phyloP scores from a whole-genome alignment of 2,113 vertebrate genomes.

The Crotalus viridis region DNA sequence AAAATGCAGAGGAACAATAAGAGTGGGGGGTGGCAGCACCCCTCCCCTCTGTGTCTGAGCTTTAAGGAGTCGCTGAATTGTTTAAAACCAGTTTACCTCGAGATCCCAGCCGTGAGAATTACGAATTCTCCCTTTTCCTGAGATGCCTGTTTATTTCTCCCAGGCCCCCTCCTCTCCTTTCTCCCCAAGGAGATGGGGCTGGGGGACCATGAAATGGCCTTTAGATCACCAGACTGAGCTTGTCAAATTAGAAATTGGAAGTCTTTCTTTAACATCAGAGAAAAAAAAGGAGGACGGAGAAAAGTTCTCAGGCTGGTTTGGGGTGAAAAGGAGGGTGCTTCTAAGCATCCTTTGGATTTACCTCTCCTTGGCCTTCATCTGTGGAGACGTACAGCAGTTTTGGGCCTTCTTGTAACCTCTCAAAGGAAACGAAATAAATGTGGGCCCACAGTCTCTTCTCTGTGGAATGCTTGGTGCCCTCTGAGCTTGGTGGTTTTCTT shows the following conservation, averaged over 20 bases:
- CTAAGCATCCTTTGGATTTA: background rate
- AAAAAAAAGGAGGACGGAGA: no score
- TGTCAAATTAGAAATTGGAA: background rate
- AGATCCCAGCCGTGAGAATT: background rate
- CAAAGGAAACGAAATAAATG: background rate
- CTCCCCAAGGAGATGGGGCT: background rate
- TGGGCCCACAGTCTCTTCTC: no score
- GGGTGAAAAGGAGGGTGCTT: accelerated
- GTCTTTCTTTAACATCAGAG: background rate
- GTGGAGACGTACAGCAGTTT: background rate
- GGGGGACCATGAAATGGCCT: slow-evolving; percentile 27
- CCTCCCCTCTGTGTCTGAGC: background rate
- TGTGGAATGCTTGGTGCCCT: background rate
- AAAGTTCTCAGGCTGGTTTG: background rate
- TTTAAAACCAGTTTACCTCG: background rate
- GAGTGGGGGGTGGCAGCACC: background rate
- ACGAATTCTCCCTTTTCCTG: background rate
- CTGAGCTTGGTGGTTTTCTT: background rate
- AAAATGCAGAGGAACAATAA: background rate
- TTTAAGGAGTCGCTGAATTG: background rate
- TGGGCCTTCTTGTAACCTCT: background rate
- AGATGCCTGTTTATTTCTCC: background rate
- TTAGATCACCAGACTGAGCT: background rate
- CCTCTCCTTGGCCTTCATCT: background rate
- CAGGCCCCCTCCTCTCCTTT: no score